A percentile compares a stretch with the other conserved stretches of the same genome.
Evolutionary conservation across 2,113 vertebrate genomes (phyloP).

Genomic region (Oreocharis arfaki): DNA sequence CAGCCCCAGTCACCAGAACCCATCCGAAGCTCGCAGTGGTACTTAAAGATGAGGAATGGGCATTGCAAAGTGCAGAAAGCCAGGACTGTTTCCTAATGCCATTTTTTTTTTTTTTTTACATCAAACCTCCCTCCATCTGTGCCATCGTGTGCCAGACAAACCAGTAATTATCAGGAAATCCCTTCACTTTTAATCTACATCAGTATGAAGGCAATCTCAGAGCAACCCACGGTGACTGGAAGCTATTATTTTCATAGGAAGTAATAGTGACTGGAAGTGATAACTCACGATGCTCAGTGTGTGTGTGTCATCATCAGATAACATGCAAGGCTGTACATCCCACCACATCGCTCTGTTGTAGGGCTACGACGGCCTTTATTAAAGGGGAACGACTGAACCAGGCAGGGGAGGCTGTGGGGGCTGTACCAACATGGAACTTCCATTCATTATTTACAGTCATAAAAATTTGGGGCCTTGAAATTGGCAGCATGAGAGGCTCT

Average conservation of each 20-base stretch:
- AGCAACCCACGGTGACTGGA: constrained; percentile 71
- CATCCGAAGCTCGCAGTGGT: not conserved
- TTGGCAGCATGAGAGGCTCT: constrained; percentile 8
- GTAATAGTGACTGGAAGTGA: constrained; percentile 65
- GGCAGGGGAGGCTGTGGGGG: not conserved
- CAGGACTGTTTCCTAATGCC: not conserved
- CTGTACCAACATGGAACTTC: not conserved
- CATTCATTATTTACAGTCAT: constrained; percentile 8
- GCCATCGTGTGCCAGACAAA: constrained; percentile 38
- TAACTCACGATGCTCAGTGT: constrained; percentile 48
- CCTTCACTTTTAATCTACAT: constrained; percentile 58
- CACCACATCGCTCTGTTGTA: constrained; percentile 1
- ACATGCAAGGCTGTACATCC: constrained; percentile 26
- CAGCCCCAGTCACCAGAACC: not conserved
- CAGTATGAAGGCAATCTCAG: constrained; percentile 55
- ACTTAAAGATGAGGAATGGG: not conserved
- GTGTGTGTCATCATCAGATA: constrained; percentile 63
- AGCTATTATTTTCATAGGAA: constrained; percentile 69
- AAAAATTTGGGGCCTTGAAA: constrained; percentile 17
- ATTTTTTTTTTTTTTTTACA: not conserved
- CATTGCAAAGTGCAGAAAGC: not conserved
- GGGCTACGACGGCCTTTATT: not conserved
- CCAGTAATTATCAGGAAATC: constrained; percentile 59
- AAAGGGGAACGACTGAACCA: not conserved
- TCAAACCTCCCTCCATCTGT: constrained; percentile 12